Evolutionary conservation across 2,113 vertebrate genomes (phyloP).

Genomic region (Pavo muticus): DNA sequence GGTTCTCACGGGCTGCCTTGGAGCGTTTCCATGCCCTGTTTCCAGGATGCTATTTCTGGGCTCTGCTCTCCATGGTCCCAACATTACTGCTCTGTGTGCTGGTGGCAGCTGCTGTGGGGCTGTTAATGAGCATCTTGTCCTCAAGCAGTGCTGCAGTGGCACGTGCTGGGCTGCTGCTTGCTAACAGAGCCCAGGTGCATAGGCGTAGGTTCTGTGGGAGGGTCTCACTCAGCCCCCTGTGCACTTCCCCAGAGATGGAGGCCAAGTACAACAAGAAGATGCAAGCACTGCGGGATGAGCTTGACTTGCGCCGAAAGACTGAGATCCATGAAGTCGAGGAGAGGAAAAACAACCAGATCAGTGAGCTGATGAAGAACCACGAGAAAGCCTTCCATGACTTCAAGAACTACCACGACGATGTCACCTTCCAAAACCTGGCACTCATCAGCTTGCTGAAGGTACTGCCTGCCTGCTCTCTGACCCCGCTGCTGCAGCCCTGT

Average conservation of each 20-base stretch:
- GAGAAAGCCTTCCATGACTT: slow-evolving; percentile 82
- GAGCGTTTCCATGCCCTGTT: background rate
- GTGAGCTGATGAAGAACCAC: slow-evolving; percentile 79
- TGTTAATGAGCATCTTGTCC: background rate
- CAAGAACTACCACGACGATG: slow-evolving; percentile 85
- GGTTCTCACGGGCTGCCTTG: background rate
- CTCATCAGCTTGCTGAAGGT: slow-evolving; percentile 87
- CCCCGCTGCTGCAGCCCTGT: background rate
- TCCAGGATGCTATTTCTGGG: background rate
- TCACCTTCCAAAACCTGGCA: slow-evolving; percentile 80
- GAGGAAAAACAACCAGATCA: slow-evolving; percentile 86
- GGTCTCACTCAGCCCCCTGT: background rate
- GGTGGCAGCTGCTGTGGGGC: background rate
- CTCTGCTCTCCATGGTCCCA: background rate
- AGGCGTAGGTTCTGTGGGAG: background rate
- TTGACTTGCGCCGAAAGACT: slow-evolving; percentile 83
- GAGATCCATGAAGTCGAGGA: slow-evolving; percentile 84
- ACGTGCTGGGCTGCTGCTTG: rapidly evolving
- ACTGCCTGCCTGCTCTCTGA: background rate
- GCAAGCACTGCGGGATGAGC: slow-evolving; percentile 79
- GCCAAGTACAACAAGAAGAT: slow-evolving; percentile 83
- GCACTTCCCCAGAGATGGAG: slow-evolving; percentile 82
- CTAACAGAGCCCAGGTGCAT: background rate
- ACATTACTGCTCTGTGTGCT: rapidly evolving
- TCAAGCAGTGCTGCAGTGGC: rapidly evolving